Base-by-base conservation (phyloP, 1,140 invertebrate species). In the Charaxes varanes region DNA sequence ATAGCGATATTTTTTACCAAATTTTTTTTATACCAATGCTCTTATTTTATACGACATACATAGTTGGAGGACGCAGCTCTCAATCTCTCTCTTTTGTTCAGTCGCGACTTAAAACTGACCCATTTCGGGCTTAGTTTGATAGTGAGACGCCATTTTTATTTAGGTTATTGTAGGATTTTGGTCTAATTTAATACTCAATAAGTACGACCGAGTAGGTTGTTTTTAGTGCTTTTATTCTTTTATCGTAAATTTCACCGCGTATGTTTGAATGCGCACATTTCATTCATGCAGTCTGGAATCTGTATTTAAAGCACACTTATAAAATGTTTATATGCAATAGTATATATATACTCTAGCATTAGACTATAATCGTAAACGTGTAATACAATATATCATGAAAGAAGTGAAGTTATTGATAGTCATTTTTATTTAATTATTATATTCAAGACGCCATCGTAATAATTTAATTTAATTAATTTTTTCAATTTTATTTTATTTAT, bases 21-120 rank as follows among this genome's bases (percentile, higher is more conserved):
- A 80, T 80, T 80, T 62, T 70, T 68, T 77, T 70, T 64, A 80
- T 80, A 78, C 72, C 76, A 80, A 78, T 80, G 76, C 61, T 74
- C 62, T 67, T 70, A 57, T 69, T 62, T 57, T 64, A 51, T 59
- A 55, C 64, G 48, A 37, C 26, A 41, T 34, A 21, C 21, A 41
- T 38, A 42, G 41, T n/a, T n/a, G n/a, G n/a, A n/a, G 49, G 51
- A 40, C 47, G 51, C 54, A 47, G 31, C 41, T 51, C 19, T 45
- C 43, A 15, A 31, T 11, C 26, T 22, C 10, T 3, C 17, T 40
- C 26, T 28, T 15, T 30, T 5, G 27, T 28, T 27, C 23, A 19
- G 15, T 12, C 23, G 23, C 10, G 27, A 22, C 24, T 31, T 10
- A 31, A 31, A 15, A 6, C 10, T 23, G 3, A 23, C 22, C 3